phyloP scores from a whole-genome alignment of 2,797 vertebrate genomes.

The Peromyscus melanophrys region DNA sequence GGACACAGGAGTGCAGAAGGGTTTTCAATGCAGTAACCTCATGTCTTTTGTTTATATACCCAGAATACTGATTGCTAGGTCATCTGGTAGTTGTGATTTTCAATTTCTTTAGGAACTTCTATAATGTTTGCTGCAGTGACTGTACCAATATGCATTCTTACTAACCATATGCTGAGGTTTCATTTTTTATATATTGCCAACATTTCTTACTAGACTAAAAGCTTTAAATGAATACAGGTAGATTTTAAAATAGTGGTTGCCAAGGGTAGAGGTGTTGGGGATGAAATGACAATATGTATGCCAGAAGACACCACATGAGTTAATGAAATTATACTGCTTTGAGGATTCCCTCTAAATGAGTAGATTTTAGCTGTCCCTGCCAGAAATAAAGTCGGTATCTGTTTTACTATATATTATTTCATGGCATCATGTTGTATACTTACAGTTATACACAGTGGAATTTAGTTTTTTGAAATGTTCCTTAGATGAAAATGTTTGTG shows the following conservation, averaged over 20 bases:
- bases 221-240: not conserved
- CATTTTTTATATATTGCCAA: not conserved
- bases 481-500: constrained; percentile 25
- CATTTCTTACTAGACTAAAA: not conserved
- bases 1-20: not conserved
- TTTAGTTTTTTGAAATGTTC: constrained; percentile 1
- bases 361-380: not conserved
- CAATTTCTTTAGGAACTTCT: not conserved
- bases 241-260: not conserved
- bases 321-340: not conserved
- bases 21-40: not conserved
- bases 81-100: not conserved
- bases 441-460: not conserved
- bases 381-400: not conserved
- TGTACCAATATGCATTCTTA: not conserved
- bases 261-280: not conserved
- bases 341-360: not conserved
- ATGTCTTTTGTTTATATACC: not conserved
- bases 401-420: not conserved
- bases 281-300: not conserved
- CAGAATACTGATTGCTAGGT: not conserved
- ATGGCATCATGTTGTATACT: not conserved
- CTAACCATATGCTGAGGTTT: not conserved
- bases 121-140: not conserved
- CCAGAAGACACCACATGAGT: not conserved